These are phyloP conservation scores for Distichodus sexfasciatus DNA, from an alignment of 2,797 vertebrate genomes.

Conservation along the genomic window DNA sequence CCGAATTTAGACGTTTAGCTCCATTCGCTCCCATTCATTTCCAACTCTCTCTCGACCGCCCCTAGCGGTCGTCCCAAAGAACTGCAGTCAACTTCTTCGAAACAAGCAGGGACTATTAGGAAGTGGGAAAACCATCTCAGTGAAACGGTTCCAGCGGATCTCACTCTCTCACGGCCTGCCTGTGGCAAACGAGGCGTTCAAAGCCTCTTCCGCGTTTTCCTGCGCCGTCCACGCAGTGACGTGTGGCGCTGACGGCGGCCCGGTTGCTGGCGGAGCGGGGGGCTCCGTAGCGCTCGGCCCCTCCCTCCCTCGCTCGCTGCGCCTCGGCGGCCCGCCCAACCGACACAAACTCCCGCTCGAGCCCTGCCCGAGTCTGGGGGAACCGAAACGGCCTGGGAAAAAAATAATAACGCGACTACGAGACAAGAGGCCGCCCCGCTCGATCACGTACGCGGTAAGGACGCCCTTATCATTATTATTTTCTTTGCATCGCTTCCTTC, in stretches of 20 bases:
- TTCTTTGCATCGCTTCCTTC: background rate
- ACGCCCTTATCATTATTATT: background rate
- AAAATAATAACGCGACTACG: constrained; percentile 53
- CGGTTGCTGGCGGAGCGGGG: constrained; percentile 85
- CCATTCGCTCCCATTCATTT: too few species aligned
- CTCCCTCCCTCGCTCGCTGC: constrained; percentile 82
- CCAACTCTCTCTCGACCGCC: too few species aligned
- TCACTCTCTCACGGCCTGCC: constrained; percentile 16
- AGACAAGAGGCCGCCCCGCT: constrained; percentile 74
- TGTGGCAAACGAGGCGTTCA: constrained; percentile 23
- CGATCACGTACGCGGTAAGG: constrained; percentile 70
- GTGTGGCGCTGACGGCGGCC: constrained; percentile 94
- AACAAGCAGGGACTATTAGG: too few species aligned
- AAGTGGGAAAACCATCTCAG: too few species aligned
- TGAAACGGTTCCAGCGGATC: too few species aligned
- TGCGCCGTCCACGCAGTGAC: constrained; percentile 92
- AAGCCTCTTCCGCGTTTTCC: constrained; percentile 89
- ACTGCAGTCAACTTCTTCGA: too few species aligned
- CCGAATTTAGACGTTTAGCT: too few species aligned
- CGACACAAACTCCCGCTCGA: too few species aligned
- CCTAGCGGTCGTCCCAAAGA: too few species aligned
- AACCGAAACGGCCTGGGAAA: constrained; percentile 74
- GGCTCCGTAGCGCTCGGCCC: constrained; percentile 79
- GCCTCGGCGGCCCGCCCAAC: too few species aligned
- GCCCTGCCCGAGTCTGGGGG: constrained; percentile 81